These are phyloP conservation scores for Hirtodrosophila cameraria DNA, from an alignment of 2,888 invertebrate species.

Conservation along the genomic window DNA sequence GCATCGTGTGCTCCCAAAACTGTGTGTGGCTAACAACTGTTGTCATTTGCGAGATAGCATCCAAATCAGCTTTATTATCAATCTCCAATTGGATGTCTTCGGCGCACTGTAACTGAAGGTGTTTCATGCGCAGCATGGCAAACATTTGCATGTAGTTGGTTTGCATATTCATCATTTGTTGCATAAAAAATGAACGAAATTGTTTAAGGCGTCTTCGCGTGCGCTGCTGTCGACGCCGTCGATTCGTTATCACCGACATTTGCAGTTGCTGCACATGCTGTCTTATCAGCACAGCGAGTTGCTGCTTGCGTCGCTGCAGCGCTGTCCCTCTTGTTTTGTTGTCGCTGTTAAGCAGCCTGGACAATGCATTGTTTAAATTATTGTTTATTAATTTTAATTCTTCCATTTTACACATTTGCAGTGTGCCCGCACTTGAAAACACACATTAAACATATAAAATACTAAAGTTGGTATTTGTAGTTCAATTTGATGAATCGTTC, in stretches of 20 bases:
- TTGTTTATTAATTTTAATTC: slow-evolving; percentile 48
- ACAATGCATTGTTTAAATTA: slow-evolving; percentile 37
- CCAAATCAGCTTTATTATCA: background rate
- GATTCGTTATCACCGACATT: slow-evolving; percentile 70
- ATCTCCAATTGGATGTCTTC: slow-evolving; percentile 2
- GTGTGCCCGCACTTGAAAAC: background rate
- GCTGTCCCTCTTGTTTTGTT: background rate
- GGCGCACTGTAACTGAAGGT: slow-evolving; percentile 9
- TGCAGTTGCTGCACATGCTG: slow-evolving; percentile 76
- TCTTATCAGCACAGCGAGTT: slow-evolving; percentile 59
- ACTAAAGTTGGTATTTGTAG: no score
- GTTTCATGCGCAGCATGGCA: slow-evolving; percentile 50
- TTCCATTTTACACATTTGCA: slow-evolving; percentile 34
- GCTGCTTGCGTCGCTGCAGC: slow-evolving; percentile 30
- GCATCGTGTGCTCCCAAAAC: slow-evolving; percentile 58
- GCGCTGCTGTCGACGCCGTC: slow-evolving; percentile 74
- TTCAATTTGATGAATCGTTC: no score
- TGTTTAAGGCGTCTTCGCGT: slow-evolving; percentile 61
- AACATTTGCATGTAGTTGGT: slow-evolving; percentile 75
- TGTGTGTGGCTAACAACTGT: background rate
- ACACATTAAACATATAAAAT: no score
- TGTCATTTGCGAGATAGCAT: background rate
- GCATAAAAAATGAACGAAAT: slow-evolving; percentile 76
- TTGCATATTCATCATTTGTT: slow-evolving; percentile 78
- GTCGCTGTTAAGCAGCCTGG: slow-evolving; percentile 24